Evolutionary conservation across 2,797 vertebrate genomes (phyloP), one percentile per base, ranked within the genome.

Genomic region (Petrocephalus sullivani): DNA sequence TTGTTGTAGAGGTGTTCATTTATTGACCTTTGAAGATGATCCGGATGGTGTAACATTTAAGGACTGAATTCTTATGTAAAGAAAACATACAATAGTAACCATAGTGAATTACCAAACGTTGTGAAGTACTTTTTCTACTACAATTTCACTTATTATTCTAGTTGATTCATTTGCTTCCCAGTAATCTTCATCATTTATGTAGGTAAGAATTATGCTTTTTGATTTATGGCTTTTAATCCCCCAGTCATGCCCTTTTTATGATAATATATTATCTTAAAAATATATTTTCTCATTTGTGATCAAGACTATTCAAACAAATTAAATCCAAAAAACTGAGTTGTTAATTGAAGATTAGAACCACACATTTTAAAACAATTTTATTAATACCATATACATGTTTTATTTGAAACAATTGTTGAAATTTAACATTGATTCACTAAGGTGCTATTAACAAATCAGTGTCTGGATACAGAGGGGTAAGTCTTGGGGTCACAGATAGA

Each of bases 331-430:
- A 78, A 81, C 4, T 9, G 6, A 78, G 37, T 81, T 21, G 41
- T 81, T 49, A 81, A 49, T 21, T 49, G 19, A 49, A 81, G 19
- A 81, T 85, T 85, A 54, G 16, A 57, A 67, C 41, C 46, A 75
- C 83, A 88, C 53, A 86, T 86, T 86, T 49, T 88, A 85, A 86
- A 88, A 89, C 87, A 85, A 90, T 91, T 96, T 95, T 95, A 96
- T 95, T 95, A 75, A 91, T 91, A 91, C 91, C 89, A 90, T 92
- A 92, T 94, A 92, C 91, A 94, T 91, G 89, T 91, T 91, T 89
- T 78, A 92, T 91, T 91, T 37, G 91, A 88, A 93, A 90, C 90
- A 90, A 83, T 87, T 88, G 88, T 84, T 92, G 75, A 94, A 91
- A 94, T 91, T 89, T 89, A 90, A 94, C 93, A 95, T 89, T 90